Base-by-base conservation (phyloP, 2,113 vertebrate genomes). In the Anser brachyrhynchus region DNA sequence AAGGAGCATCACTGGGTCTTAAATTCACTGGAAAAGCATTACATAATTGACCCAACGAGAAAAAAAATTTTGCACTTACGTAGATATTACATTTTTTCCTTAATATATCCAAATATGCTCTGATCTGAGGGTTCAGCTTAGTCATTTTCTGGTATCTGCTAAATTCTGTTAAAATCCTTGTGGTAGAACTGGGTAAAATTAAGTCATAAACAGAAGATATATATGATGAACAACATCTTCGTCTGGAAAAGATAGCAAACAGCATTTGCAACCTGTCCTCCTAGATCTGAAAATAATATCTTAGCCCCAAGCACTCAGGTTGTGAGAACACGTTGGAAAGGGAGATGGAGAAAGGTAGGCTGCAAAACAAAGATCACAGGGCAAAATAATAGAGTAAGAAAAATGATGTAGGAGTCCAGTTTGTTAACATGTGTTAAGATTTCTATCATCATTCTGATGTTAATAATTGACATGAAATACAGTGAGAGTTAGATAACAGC, bases 381-480 rank as follows among this genome's bases (percentile, higher is more conserved):
- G 49, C 35, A 93, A 95, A 96, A 97, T 77, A 84, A 92, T 79
- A 90, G 93, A 92, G 51, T 78, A 92, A 87, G 67, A 93, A 90
- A 96, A 97, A 92, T 94, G 74, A 62, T 86, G 94, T 84, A 84
- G 73, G 85, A 93, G 79, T 92, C 77, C n/a, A 87, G 52, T 89
- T 96, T 95, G 93, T 96, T 64, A 96, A 64, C 85, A 93, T 92
- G 94, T 94, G 57, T 51, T 96, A 92, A 97, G 97, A 97, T 97
- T 95, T 96, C 87, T 96, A 97, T 97, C 97, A 92, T 96, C n/a
- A 13, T 49, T 49, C n/a, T 89, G 84, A 97, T 95, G 97, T 97
- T 97, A 97, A 97, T 97, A 96, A 97, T 97, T 97, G 95, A 97
- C 96, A 92, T 84, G 90, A 86, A 97, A 96, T 95, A 75, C 84